A percentile compares a stretch with the other conserved stretches of the same genome.
phyloP scores from a whole-genome alignment of 2,113 vertebrate species.

The Setophaga kirtlandii region DNA sequence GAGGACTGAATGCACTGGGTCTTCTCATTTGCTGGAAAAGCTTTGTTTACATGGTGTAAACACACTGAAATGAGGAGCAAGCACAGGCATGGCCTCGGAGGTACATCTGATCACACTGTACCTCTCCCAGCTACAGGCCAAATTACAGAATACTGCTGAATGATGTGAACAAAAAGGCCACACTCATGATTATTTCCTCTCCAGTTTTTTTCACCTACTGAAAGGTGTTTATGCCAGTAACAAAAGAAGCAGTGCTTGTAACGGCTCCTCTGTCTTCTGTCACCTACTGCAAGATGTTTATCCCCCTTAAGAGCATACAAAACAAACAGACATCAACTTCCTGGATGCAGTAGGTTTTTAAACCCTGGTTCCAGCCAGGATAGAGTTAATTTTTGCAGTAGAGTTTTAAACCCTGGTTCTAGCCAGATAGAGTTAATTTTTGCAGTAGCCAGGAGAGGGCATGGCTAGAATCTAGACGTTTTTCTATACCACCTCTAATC shows the following conservation, averaged over 20 bases:
- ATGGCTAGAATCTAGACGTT: neutral
- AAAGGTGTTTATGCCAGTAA: neutral
- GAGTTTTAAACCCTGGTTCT: neutral
- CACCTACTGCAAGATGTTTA: neutral
- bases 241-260: neutral
- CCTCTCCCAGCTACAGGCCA: neutral
- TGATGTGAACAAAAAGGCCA: neutral
- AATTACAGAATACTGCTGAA: neutral
- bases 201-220: neutral
- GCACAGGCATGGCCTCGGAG: neutral
- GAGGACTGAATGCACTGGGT: neutral
- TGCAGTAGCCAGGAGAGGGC: neutral
- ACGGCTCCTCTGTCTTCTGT: neutral
- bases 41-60: slow-evolving; percentile 5
- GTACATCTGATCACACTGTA: neutral
- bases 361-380: neutral
- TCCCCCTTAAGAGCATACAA: neutral
- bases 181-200: neutral
- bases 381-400: neutral
- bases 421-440: neutral
- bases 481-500: neutral
- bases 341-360: neutral
- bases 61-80: neutral
- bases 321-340: slow-evolving; percentile 7
- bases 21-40: neutral